Evolutionary conservation across 2,113 vertebrate genomes (phyloP).

Genomic region (Rhinoptilus africanus): DNA sequence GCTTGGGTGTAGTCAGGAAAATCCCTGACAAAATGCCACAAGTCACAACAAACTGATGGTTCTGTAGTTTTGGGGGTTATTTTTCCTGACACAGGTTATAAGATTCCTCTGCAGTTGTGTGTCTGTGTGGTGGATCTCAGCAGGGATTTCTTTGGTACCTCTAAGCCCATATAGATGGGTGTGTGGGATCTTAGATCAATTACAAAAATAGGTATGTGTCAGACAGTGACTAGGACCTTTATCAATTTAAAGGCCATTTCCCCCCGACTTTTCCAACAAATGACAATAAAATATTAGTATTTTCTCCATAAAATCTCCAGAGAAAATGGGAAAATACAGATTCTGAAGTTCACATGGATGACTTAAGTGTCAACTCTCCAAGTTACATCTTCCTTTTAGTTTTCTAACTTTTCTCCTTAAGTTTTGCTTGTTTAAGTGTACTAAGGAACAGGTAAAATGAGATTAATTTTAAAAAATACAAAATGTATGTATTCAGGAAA

Average conservation of each 20-base stretch:
- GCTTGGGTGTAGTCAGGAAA: not conserved
- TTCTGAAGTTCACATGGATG: not conserved
- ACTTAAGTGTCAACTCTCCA: not conserved
- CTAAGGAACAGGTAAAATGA: not conserved
- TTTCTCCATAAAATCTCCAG: not conserved
- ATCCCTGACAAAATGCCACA: not conserved
- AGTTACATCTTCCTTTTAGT: not conserved
- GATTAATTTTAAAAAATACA: not conserved
- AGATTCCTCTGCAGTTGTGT: not conserved
- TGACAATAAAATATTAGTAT: not conserved
- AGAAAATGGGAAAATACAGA: not conserved
- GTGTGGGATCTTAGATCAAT: not conserved
- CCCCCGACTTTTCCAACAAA: not conserved
- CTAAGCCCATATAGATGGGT: fast-evolving
- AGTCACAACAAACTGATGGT: not conserved
- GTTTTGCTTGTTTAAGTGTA: not conserved
- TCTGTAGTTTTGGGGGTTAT: not conserved
- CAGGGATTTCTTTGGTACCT: not conserved
- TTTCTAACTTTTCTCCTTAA: not conserved
- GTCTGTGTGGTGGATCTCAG: not conserved
- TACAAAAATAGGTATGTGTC: fast-evolving
- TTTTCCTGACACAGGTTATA: not conserved
- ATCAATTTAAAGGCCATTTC: not conserved
- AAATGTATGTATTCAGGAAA: not conserved
- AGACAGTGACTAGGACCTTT: not conserved